These are phyloP conservation scores for Archaeoteleia sp. DNA, from an alignment of 2,888 invertebrate genomes.

Conservation along the genomic window DNA sequence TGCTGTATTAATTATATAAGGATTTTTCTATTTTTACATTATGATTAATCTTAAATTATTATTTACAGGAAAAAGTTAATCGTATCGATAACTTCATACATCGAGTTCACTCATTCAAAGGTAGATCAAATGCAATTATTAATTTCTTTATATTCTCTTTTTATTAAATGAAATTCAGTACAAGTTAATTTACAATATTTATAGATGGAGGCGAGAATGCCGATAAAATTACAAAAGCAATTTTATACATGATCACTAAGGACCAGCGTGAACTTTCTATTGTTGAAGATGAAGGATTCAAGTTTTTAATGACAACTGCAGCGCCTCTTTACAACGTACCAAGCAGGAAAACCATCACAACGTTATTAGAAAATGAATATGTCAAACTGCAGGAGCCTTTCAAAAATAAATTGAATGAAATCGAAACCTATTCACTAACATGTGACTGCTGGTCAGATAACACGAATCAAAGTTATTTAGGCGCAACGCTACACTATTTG, in stretches of 20 bases:
- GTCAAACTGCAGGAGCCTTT: constrained; percentile 8
- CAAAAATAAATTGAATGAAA: constrained; percentile 6
- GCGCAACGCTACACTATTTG: constrained; percentile 57
- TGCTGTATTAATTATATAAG: background rate
- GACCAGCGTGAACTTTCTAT: constrained; percentile 31
- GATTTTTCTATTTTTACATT: no score
- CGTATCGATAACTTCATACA: constrained; percentile 4
- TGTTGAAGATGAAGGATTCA: constrained; percentile 41
- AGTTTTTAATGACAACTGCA: constrained; percentile 21
- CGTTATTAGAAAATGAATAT: constrained; percentile 21
- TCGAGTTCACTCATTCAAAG: constrained; percentile 4
- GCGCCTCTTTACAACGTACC: constrained; percentile 32
- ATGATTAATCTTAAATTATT: no score
- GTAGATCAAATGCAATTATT: background rate
- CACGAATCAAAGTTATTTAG: constrained; percentile 39
- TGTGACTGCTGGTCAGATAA: constrained; percentile 59
- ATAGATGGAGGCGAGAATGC: background rate
- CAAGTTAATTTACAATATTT: background rate
- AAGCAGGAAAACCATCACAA: constrained; percentile 24
- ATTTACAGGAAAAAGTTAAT: constrained; percentile 4
- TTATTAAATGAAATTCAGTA: no score
- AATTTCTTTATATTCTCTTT: background rate
- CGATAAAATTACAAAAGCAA: constrained; percentile 24
- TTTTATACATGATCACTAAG: constrained; percentile 38
- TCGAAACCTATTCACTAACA: constrained; percentile 47